Evolutionary conservation across 2,888 invertebrate genomes (phyloP).

Genomic region (Metopia argyrocephala): DNA sequence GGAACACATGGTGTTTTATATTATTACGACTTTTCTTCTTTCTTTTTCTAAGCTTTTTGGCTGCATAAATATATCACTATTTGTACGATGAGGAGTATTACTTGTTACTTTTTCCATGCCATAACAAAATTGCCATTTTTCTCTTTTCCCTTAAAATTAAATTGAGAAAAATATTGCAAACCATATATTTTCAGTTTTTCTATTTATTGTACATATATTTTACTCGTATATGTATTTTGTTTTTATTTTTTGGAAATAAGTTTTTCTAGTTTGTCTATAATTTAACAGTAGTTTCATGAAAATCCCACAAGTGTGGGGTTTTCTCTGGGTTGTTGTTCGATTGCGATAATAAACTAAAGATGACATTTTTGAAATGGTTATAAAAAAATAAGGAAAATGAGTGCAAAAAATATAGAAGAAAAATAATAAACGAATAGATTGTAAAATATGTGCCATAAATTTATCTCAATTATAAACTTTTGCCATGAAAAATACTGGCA

Average conservation of each 20-base stretch:
- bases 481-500: neutral
- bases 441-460: neutral
- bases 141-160: constrained; percentile 42
- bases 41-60: constrained; percentile 5
- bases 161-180: constrained; percentile 38
- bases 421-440: neutral
- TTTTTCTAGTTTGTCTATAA: too few relatives aligned
- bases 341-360: neutral
- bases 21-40: constrained; percentile 40
- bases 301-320: neutral
- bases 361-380: neutral
- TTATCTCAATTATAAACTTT: neutral
- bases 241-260: constrained; percentile 1
- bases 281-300: constrained; percentile 42
- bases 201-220: neutral
- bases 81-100: constrained; percentile 10
- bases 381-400: too few relatives aligned
- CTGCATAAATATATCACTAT: neutral
- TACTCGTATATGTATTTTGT: neutral
- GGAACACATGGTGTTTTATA: constrained; percentile 62
- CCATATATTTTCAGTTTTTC: neutral
- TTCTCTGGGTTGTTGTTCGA: neutral
- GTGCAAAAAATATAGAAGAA: too few relatives aligned
- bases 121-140: neutral
- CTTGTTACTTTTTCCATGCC: constrained; percentile 32